These are phyloP conservation scores for Pomacea canaliculata DNA, from an alignment of 2,888 invertebrate genomes.

Conservation along the genomic window DNA sequence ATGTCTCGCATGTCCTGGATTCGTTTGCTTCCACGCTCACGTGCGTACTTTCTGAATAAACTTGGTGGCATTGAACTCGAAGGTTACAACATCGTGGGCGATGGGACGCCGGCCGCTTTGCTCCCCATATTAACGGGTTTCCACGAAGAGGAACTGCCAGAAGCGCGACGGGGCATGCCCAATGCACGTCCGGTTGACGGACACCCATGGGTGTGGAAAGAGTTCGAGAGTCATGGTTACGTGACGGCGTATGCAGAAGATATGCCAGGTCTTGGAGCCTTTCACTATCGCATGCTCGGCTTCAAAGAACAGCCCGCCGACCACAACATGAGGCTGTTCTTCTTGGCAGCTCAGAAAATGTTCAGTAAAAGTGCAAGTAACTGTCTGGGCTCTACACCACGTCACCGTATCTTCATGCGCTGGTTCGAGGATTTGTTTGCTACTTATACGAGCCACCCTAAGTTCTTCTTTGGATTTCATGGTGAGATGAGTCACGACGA, in stretches of 20 bases:
- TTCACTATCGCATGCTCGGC: conserved; percentile 90
- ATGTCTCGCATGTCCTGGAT: conserved; percentile 81
- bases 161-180: conserved; percentile 80
- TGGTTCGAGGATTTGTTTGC: conserved; percentile 74
- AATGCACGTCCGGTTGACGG: conserved; percentile 78
- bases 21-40: conserved; percentile 61
- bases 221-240: conserved; percentile 74
- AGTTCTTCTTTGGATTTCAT: conserved; percentile 90
- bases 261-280: conserved; percentile 85
- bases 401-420: conserved; percentile 73
- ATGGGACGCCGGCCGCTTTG: conserved; percentile 75
- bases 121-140: conserved; percentile 88
- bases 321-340: conserved; percentile 87
- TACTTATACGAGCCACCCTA: conserved; percentile 79
- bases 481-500: conserved; percentile 90
- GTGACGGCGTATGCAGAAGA: conserved; percentile 89
- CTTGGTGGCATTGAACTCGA: conserved; percentile 75
- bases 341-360: conserved; percentile 75
- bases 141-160: conserved; percentile 86
- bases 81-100: conserved; percentile 73
- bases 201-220: conserved; percentile 89
- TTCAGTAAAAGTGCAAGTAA: conserved; percentile 37
- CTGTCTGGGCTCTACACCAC: conserved; percentile 81
- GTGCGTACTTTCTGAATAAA: conserved; percentile 53
- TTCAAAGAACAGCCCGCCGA: conserved; percentile 87